phyloP scores from a whole-genome alignment of 2,888 invertebrate species.

The Mythimna lalbum region DNA sequence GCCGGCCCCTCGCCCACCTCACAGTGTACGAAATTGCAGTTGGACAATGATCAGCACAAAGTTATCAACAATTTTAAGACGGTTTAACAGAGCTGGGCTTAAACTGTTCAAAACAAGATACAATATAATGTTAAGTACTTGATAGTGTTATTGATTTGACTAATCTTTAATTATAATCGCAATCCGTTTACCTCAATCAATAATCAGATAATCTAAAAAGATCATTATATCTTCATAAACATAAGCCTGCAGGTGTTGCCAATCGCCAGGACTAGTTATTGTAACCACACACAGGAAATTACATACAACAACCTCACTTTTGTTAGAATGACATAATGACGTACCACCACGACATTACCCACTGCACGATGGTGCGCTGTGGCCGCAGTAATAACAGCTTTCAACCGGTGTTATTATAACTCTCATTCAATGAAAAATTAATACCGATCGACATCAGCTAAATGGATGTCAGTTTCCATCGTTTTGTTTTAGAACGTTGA shows the following conservation, averaged over 20 bases:
- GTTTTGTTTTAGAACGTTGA: background rate
- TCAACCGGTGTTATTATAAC: constrained; percentile 43
- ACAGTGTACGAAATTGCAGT: constrained; percentile 9
- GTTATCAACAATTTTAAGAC: background rate
- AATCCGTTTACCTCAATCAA: constrained; percentile 17
- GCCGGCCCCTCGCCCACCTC: constrained; percentile 26
- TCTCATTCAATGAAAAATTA: constrained; percentile 50
- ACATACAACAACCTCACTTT: background rate
- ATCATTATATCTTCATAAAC: constrained; percentile 2
- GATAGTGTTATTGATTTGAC: background rate
- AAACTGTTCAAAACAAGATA: background rate
- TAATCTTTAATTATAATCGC: constrained; percentile 4
- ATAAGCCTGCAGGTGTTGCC: background rate
- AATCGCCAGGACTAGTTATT: background rate
- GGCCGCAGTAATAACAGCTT: constrained; percentile 37
- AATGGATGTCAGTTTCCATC: constrained; percentile 20
- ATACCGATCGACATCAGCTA: constrained; percentile 36
- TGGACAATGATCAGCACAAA: background rate
- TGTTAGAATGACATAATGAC: background rate
- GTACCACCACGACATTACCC: background rate
- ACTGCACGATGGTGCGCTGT: constrained; percentile 30
- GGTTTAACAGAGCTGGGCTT: background rate
- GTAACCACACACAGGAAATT: constrained; percentile 8
- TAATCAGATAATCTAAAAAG: background rate
- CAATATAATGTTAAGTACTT: background rate